Percentiles rank a stretch among this genome's conserved stretches.
Conservation (phyloP, 2,888 invertebrate species). For the Noctua fimbriata region DNA sequence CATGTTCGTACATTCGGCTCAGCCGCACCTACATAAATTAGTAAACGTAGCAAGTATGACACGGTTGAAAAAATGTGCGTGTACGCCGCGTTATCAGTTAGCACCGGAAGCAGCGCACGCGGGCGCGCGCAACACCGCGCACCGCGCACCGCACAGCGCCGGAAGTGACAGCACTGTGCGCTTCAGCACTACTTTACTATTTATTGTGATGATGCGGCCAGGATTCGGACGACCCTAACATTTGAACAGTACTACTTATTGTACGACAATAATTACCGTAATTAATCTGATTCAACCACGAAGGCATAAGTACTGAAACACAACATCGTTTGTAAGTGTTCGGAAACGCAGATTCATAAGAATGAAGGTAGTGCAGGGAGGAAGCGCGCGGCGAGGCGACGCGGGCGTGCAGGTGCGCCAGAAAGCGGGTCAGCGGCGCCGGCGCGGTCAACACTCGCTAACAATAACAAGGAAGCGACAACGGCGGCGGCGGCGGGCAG, state of each 20-base stretch:
- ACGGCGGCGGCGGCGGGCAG: conserved; percentile 42
- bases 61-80: conserved; percentile 55
- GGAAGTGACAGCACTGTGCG: conserved; percentile 29
- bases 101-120: conserved; percentile 64
- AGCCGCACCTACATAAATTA: conserved; percentile 5
- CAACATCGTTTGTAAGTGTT: background rate
- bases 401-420: conserved; percentile 41
- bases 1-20: background rate
- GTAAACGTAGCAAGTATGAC: conserved; percentile 32
- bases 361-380: conserved; percentile 38
- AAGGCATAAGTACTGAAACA: background rate
- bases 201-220: background rate
- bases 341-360: conserved; percentile 7
- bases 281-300: background rate
- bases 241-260: background rate
- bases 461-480: conserved; percentile 79
- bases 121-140: conserved; percentile 39
- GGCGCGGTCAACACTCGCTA: conserved; percentile 80
- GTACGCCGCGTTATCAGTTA: conserved; percentile 60
- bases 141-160: conserved; percentile 15
- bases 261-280: background rate
- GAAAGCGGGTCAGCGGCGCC: conserved; percentile 71
- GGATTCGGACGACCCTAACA: background rate
- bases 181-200: conserved; percentile 1
- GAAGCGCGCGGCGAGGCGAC: conserved; percentile 17